A percentile compares a stretch with the other conserved stretches of the same genome.
Conservation (phyloP, 2,797 vertebrate species). For the Margarornis squamiger region DNA sequence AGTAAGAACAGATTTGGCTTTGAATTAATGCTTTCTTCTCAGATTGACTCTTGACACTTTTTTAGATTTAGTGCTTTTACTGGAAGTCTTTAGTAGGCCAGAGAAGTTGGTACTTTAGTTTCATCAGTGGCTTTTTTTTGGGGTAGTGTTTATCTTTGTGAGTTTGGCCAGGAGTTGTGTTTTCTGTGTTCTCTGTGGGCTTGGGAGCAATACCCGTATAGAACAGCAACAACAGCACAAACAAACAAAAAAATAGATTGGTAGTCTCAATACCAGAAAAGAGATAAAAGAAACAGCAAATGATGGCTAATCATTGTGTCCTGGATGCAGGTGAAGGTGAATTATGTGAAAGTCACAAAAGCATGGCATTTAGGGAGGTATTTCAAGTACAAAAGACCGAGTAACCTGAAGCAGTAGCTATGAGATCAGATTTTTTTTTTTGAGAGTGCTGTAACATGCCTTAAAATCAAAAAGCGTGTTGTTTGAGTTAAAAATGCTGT, state of each 20-base stretch:
- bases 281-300: background rate
- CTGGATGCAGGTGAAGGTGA: background rate
- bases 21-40: background rate
- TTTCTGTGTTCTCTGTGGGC: background rate
- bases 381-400: background rate
- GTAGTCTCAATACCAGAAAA: background rate
- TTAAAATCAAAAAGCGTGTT: background rate
- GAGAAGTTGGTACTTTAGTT: background rate
- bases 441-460: background rate
- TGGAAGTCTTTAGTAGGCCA: background rate
- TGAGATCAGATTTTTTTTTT: background rate
- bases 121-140: background rate
- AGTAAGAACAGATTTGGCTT: background rate
- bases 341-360: background rate
- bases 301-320: background rate
- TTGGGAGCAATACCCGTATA: background rate
- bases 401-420: background rate
- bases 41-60: background rate
- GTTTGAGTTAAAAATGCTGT: background rate
- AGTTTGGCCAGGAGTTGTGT: background rate
- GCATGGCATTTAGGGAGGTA: background rate
- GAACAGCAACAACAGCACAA: background rate
- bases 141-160: background rate
- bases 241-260: background rate
- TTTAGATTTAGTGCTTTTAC: background rate